Conservation (phyloP, 2,113 vertebrate species). For the Sapajus apella region DNA sequence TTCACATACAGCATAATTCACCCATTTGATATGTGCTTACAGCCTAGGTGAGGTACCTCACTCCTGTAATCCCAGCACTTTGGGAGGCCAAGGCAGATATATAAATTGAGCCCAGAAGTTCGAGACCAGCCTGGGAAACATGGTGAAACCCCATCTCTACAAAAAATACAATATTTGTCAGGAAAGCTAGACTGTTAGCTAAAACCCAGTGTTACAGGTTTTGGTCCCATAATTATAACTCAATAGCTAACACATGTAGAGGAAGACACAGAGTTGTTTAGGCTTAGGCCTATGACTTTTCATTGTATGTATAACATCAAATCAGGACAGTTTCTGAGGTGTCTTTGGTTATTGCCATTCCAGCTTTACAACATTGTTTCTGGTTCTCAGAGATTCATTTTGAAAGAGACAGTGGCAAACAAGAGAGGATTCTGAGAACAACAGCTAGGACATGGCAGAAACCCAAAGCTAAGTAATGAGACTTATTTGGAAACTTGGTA, state of each 20-base stretch:
- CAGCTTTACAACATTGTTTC: neutral
- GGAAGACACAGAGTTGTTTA: neutral
- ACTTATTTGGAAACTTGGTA: neutral
- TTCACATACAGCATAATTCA: no score
- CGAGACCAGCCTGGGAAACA: no score
- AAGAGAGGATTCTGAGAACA: neutral
- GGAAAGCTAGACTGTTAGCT: neutral
- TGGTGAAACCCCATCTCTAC: no score
- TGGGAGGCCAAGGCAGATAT: no score
- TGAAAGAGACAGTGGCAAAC: neutral
- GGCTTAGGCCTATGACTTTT: neutral
- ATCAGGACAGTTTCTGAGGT: neutral
- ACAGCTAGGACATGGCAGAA: neutral
- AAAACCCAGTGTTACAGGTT: neutral
- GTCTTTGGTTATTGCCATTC: neutral
- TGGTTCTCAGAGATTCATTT: neutral
- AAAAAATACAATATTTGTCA: neutral
- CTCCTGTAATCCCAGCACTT: no score
- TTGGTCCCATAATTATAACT: neutral
- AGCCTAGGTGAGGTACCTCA: no score
- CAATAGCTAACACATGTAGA: neutral
- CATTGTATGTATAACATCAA: neutral
- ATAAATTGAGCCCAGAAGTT: no score
- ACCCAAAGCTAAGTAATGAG: neutral
- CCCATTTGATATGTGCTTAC: no score